Evolutionary conservation across 2,797 vertebrate species (phyloP), one percentile per base, ranked within the genome.

Genomic region (Mionectes olivaceus): DNA sequence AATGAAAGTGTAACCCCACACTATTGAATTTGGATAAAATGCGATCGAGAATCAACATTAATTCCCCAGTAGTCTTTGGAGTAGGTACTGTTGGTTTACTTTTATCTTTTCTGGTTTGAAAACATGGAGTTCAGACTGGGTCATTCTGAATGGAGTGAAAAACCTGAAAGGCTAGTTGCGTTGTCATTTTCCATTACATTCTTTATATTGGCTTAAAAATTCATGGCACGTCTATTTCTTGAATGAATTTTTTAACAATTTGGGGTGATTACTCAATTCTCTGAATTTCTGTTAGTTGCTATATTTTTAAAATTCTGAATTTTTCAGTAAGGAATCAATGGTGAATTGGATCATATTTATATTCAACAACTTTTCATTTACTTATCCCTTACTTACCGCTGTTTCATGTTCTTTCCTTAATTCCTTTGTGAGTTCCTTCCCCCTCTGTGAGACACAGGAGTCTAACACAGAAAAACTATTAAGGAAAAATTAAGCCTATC

Each of bases 1-100:
- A 84, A 85, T 84, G 70, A 84, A 94, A 88, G 80, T 87, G 83
- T 69, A 96, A 93, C 60, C 83, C 87, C 82, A 83, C 33, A 60
- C 57, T 81, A 75, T 24, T 78, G 82, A 93, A 73, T 69, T 78
- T 91, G 61, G 57, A 89, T 78, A 71, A 93, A 94, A 87, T 19
- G 49, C 22, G 64, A 39, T 71, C 67, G 22, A 86, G 44, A 92
- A 65, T 53, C 47, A 37, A 22, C 41, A 43, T 41, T 52, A 85
- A 55, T 63, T 87, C 53, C 55, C 28, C 8, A 3, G 8, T 10
- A 73, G 30, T 46, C 59, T 82, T 76, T 53, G 46, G 77, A 67
- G 24, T 32, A 74, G 27, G 35, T 33, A 84, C 16, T 25, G 10
- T 78, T 79, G 35, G 11, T 32, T 86, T 73, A 69, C 35, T 92